Conservation (phyloP, 2,797 vertebrate genomes). For the Anguilla obscura region DNA sequence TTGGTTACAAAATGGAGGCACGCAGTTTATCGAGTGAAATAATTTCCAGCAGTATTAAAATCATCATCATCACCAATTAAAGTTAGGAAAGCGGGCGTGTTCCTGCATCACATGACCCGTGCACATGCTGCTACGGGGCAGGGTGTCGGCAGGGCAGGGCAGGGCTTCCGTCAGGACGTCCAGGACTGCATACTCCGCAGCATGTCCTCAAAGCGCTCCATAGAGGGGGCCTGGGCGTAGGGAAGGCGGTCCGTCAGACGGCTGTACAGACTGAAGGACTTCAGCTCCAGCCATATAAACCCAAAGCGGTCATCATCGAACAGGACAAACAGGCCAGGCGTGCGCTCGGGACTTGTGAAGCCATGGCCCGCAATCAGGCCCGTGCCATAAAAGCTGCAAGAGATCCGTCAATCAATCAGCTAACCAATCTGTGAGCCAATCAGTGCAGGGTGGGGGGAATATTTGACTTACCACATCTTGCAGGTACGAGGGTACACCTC, state of each 20-base stretch:
- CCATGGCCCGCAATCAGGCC: constrained; percentile 94
- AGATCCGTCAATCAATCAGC: constrained; percentile 18
- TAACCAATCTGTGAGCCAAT: neutral
- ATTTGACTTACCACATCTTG: constrained; percentile 81
- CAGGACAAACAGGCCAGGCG: constrained; percentile 89
- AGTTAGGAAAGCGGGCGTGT: constrained; percentile 61
- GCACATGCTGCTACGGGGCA: constrained; percentile 25
- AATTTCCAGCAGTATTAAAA: constrained; percentile 36
- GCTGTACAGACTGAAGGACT: constrained; percentile 97
- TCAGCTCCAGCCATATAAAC: constrained; percentile 97
- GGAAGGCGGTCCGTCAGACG: constrained; percentile 89
- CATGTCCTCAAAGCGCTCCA: constrained; percentile 93
- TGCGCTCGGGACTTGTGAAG: constrained; percentile 94
- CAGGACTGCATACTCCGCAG: constrained; percentile 93
- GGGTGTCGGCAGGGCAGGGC: neutral
- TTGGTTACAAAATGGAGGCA: constrained; percentile 65
- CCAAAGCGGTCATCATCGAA: constrained; percentile 94
- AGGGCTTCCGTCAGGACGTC: constrained; percentile 79
- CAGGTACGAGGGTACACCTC: constrained; percentile 93
- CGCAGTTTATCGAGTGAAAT: constrained; percentile 53
- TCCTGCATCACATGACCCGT: constrained; percentile 51
- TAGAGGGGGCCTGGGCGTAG: constrained; percentile 83
- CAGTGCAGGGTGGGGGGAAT: neutral
- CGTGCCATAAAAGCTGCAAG: constrained; percentile 88
- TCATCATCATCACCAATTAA: constrained; percentile 49